Evolutionary conservation across 2,113 vertebrate species (phyloP).

Genomic region (Pardalotus punctatus): DNA sequence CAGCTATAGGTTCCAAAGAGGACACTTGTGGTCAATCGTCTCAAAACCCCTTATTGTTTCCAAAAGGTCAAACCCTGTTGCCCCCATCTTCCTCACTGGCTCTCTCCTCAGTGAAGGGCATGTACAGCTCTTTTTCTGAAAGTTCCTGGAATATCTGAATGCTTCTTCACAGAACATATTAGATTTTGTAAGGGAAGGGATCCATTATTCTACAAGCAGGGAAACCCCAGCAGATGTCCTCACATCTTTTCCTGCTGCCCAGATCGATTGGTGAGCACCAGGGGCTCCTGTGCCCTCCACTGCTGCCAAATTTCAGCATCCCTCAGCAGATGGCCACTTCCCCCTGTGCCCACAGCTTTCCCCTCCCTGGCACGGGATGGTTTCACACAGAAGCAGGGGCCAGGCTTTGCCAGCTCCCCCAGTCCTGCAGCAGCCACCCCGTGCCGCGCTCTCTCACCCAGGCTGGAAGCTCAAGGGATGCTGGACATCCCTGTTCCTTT

Average conservation of each 20-base stretch:
- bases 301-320: not conserved
- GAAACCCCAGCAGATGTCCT: not conserved
- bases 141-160: not conserved
- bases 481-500: not conserved
- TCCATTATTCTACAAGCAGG: not conserved
- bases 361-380: not conserved
- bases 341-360: not conserved
- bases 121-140: not conserved
- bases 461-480: not conserved
- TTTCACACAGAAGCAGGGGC: not conserved
- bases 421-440: not conserved
- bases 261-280: fast-evolving
- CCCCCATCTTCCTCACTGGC: fast-evolving
- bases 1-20: not conserved
- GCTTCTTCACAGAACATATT: not conserved
- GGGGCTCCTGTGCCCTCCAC: not conserved
- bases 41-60: not conserved
- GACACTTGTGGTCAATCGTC: not conserved
- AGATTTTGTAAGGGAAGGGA: not conserved
- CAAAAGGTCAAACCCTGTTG: not conserved
- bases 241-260: not conserved
- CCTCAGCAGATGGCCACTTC: not conserved
- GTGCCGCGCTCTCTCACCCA: no score
- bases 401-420: not conserved
- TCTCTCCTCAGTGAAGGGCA: not conserved